Percentiles rank a stretch among this genome's conserved stretches.
These are phyloP conservation scores for Macaca nemestrina DNA, from an alignment of 2,113 vertebrate species.

Conservation along the genomic window DNA sequence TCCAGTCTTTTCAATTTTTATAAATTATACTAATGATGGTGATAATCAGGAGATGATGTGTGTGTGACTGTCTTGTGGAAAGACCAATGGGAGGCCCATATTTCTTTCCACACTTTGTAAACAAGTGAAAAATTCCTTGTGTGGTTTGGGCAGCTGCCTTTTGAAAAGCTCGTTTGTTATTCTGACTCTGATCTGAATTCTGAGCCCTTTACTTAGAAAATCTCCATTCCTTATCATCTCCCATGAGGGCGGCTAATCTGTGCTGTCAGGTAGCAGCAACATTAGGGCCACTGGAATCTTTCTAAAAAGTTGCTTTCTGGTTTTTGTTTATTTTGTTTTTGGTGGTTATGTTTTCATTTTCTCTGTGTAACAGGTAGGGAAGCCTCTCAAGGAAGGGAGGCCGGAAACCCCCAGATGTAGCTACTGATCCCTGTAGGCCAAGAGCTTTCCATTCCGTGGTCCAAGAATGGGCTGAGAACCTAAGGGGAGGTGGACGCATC, in stretches of 20 bases:
- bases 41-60: neutral
- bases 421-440: neutral
- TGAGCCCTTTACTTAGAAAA: neutral
- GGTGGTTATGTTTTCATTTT: neutral
- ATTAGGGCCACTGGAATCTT: neutral
- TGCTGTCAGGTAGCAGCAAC: neutral
- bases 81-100: neutral
- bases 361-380: neutral
- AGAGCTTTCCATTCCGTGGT: neutral
- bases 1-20: neutral
- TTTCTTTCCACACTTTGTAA: conserved; percentile 32
- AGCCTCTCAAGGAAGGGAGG: neutral
- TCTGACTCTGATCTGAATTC: neutral
- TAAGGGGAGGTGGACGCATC: neutral
- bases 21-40: neutral
- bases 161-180: neutral
- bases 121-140: conserved; percentile 4
- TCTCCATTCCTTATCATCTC: neutral
- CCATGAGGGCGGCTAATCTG: neutral
- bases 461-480: neutral
- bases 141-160: neutral
- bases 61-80: neutral
- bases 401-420: neutral
- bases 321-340: neutral
- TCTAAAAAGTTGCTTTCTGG: neutral